Conservation (phyloP, 2,113 vertebrate genomes). For the Brachyhypopomus occidentalis region DNA sequence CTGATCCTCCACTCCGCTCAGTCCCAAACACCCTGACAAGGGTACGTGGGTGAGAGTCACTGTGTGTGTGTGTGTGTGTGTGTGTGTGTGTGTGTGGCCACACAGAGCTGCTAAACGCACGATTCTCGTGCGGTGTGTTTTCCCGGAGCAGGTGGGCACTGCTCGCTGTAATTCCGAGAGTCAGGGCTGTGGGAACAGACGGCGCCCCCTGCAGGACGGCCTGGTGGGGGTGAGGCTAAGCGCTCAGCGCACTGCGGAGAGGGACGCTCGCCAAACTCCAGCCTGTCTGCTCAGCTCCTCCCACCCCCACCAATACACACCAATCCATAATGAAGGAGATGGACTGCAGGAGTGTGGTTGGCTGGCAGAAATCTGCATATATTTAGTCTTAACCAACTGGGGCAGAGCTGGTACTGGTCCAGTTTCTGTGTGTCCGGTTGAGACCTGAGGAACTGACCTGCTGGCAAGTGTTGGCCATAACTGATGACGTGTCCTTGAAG, state of each 20-base stretch:
- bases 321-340: too few species aligned
- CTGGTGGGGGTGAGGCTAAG: not conserved
- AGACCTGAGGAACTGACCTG: not conserved
- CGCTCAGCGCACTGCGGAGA: not conserved
- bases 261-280: not conserved
- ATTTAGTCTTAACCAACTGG: not conserved
- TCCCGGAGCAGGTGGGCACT: not conserved
- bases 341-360: too few species aligned
- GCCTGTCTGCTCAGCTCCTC: not conserved
- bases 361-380: not conserved
- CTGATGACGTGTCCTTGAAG: not conserved
- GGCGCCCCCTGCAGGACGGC: not conserved
- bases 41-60: not conserved
- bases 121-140: constrained; percentile 11
- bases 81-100: not conserved
- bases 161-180: constrained; percentile 4
- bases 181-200: constrained; percentile 1
- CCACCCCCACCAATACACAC: not conserved
- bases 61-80: not conserved
- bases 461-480: not conserved
- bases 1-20: not conserved
- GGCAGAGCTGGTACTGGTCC: too few species aligned
- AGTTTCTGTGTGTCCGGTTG: too few species aligned
- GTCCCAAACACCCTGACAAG: not conserved
- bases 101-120: not conserved